Evolutionary conservation across 2,888 invertebrate species (phyloP).

Genomic region (Drosophila emarginata): DNA sequence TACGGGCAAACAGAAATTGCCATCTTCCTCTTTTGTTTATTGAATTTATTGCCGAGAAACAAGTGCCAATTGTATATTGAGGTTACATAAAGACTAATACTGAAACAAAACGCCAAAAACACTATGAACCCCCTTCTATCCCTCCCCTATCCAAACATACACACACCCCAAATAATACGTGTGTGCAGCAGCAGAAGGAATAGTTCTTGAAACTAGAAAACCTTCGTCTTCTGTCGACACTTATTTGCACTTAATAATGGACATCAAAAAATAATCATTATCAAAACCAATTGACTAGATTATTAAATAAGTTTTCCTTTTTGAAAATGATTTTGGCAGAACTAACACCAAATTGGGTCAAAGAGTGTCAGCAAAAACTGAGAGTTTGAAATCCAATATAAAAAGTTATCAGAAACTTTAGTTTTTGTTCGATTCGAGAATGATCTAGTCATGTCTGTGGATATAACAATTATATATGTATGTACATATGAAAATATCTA

Average conservation of each 20-base stretch:
- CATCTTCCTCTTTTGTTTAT: slow-evolving; percentile 45
- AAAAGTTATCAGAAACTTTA: no score
- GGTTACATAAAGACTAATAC: slow-evolving; percentile 54
- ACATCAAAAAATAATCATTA: background rate
- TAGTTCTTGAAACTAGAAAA: background rate
- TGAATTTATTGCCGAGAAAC: slow-evolving; percentile 45
- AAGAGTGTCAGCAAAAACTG: background rate
- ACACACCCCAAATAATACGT: background rate
- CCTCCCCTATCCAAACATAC: background rate
- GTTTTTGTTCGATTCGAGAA: background rate
- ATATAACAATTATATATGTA: no score
- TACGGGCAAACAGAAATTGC: slow-evolving; percentile 7
- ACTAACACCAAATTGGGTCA: background rate
- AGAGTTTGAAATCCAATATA: background rate
- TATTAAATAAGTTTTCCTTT: background rate
- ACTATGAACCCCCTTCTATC: background rate
- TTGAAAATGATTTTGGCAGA: background rate
- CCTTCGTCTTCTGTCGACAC: background rate
- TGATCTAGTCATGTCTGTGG: background rate
- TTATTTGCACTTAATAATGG: background rate
- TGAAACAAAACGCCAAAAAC: slow-evolving; percentile 15
- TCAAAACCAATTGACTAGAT: background rate
- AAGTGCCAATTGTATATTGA: slow-evolving; percentile 50
- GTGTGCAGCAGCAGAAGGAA: background rate
- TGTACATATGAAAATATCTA: no score